Conservation (phyloP, 1,140 invertebrate species). For the Telenomus remus region DNA sequence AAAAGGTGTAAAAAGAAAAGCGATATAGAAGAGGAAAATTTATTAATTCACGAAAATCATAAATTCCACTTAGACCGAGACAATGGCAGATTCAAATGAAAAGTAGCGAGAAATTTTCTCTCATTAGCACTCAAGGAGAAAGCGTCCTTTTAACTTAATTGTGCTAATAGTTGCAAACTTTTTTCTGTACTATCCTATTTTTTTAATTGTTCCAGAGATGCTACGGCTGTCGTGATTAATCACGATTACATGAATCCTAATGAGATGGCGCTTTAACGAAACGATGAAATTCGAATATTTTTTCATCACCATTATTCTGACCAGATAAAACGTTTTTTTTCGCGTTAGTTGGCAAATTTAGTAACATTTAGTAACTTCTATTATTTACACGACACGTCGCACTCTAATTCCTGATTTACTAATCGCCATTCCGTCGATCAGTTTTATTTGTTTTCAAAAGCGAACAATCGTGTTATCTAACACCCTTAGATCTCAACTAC, state of each 20-base stretch:
- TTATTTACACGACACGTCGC: too few relatives aligned
- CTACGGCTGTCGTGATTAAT: constrained; percentile 12
- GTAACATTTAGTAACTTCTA: too few relatives aligned
- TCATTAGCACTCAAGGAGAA: constrained; percentile 23
- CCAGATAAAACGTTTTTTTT: background rate
- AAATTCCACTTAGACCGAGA: constrained; percentile 42
- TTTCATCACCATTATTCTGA: background rate
- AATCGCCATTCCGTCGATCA: too few relatives aligned
- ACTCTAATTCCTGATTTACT: too few relatives aligned
- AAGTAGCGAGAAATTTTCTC: constrained; percentile 44
- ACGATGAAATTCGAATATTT: background rate
- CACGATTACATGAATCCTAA: constrained; percentile 2
- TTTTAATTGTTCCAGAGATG: constrained; percentile 7
- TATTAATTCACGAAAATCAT: constrained; percentile 49
- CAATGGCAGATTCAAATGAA: constrained; percentile 39
- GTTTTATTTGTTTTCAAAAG: constrained; percentile 1
- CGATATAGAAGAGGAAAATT: background rate
- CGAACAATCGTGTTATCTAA: too few relatives aligned
- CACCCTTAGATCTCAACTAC: background rate
- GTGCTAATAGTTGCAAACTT: constrained; percentile 28
- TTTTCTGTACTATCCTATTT: constrained; percentile 16
- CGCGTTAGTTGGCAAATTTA: background rate
- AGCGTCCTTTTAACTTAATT: constrained; percentile 38
- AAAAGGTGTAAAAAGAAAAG: background rate
- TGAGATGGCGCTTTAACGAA: background rate